phyloP scores from a whole-genome alignment of 2,888 invertebrate species.

The Bedellia somnulentella region DNA sequence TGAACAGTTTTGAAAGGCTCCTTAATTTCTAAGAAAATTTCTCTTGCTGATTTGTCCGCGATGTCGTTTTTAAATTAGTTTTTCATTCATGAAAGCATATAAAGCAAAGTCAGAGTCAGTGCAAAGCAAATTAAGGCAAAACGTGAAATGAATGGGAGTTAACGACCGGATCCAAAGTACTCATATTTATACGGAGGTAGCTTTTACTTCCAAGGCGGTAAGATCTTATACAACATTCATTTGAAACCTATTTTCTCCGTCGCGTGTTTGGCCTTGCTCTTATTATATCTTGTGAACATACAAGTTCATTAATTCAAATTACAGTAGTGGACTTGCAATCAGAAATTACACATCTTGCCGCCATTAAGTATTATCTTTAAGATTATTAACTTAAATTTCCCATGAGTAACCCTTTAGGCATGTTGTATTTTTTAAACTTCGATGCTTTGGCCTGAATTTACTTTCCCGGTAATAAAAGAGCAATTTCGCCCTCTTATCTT shows the following conservation, averaged over 20 bases:
- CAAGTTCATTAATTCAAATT: constrained; percentile 37
- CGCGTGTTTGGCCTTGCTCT: constrained; percentile 19
- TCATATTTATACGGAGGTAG: too few species aligned
- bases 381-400: constrained; percentile 18
- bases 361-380: constrained; percentile 29
- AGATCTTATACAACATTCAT: too few species aligned
- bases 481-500: too few species aligned
- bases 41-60: too few species aligned
- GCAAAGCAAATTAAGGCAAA: constrained; percentile 5
- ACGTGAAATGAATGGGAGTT: constrained; percentile 15
- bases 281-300: constrained; percentile 23
- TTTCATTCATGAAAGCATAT: constrained; percentile 4
- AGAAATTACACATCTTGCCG: constrained; percentile 26
- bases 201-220: too few species aligned
- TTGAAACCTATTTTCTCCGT: constrained; percentile 12
- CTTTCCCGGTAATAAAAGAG: too few species aligned
- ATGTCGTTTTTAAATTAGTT: too few species aligned
- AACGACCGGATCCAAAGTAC: constrained; percentile 14
- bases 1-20: constrained; percentile 15
- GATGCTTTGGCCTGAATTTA: too few species aligned
- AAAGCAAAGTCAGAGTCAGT: constrained; percentile 1
- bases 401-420: constrained; percentile 8
- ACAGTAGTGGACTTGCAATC: constrained; percentile 30
- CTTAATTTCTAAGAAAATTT: constrained; percentile 12
- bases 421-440: constrained; percentile 9